These are phyloP conservation scores for Falco rusticolus DNA, from an alignment of 2,797 vertebrate genomes.

Conservation along the genomic window DNA sequence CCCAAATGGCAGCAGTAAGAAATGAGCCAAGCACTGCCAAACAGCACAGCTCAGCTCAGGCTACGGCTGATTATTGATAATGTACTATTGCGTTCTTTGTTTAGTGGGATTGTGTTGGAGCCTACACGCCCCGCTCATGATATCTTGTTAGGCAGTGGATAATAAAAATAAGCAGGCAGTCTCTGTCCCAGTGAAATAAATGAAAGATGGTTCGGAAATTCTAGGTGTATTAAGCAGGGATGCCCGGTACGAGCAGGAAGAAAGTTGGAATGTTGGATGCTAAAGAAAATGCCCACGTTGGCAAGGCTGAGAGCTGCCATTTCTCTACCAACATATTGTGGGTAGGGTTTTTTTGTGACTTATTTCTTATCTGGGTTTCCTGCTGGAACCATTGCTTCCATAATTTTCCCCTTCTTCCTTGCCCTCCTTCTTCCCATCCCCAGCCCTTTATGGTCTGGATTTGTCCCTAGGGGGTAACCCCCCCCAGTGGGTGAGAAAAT, in stretches of 20 bases:
- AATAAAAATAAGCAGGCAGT: background rate
- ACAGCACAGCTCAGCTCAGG: background rate
- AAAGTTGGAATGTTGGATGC: background rate
- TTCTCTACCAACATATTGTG: background rate
- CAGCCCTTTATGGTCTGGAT: background rate
- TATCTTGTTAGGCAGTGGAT: background rate
- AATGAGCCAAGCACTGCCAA: background rate
- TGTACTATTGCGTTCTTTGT: background rate
- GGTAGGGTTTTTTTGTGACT: background rate
- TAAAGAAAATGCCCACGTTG: background rate
- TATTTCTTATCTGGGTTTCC: slow-evolving; percentile 15
- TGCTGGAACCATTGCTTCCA: background rate
- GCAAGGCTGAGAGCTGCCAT: background rate
- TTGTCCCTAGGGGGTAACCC: background rate
- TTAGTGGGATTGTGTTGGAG: background rate
- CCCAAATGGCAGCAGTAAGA: background rate
- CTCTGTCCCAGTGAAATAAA: background rate
- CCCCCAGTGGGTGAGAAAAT: background rate
- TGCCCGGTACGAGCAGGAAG: background rate
- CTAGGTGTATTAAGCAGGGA: background rate
- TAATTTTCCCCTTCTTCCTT: background rate
- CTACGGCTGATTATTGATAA: background rate
- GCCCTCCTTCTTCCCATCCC: background rate
- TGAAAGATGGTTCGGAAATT: background rate
- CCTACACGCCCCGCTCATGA: background rate